These are phyloP conservation scores for Archips xylosteana DNA, from an alignment of 2,888 invertebrate species.

Conservation along the genomic window DNA sequence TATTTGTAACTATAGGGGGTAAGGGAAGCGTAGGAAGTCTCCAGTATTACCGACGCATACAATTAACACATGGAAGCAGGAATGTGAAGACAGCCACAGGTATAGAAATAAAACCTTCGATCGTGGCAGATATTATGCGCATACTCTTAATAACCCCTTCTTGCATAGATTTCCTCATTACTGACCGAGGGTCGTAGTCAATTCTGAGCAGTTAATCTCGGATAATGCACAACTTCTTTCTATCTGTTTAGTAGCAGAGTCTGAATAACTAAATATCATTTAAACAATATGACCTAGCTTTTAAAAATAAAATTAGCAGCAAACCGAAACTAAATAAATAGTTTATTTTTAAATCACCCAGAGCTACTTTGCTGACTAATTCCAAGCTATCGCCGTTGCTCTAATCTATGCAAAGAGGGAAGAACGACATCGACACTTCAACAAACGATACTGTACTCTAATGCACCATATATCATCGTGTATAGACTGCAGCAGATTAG, in stretches of 20 bases:
- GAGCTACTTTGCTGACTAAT: neutral
- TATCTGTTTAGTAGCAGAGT: no score
- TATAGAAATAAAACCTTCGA: neutral
- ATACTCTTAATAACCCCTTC: neutral
- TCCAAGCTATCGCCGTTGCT: neutral
- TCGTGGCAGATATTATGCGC: neutral
- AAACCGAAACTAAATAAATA: no score
- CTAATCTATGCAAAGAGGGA: neutral
- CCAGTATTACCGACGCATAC: neutral
- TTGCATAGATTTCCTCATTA: no score
- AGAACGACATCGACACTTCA: neutral
- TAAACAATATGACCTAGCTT: neutral
- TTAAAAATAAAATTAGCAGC: neutral
- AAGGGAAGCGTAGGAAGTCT: constrained; percentile 8
- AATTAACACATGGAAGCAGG: neutral
- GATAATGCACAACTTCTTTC: no score
- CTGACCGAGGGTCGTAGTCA: no score
- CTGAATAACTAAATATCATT: neutral
- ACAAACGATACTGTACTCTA: neutral
- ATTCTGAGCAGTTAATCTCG: no score
- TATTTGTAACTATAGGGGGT: constrained; percentile 1
- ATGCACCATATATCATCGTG: neutral
- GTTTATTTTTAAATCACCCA: no score
- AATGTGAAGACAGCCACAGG: neutral
- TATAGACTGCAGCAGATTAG: constrained; percentile 1